Base-by-base conservation (phyloP, 2,113 vertebrate genomes). In the Manacus vitellinus region DNA sequence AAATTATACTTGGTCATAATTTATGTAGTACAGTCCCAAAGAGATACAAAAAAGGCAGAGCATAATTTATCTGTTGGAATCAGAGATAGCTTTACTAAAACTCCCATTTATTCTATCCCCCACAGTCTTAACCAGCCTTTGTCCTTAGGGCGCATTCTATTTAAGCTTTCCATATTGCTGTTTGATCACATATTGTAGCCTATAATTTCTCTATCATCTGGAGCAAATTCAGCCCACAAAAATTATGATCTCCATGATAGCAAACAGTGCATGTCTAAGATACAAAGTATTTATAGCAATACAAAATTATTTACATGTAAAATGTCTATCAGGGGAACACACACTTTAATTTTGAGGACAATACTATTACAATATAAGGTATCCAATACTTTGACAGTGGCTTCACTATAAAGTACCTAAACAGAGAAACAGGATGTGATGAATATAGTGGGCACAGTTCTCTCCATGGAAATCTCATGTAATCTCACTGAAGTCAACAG, bases 1-100 rank as follows among this genome's bases (percentile, higher is more conserved):
- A 98, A 99, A 99, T 99, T 99, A 99, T 99, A 99, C 99, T 98
- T 99, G 98, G 98, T 99, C 99, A 99, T 99, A 99, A 99, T 99
- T 99, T 98, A 99, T 99, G 98, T 98, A 97, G 97, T 98, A 98
- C 98, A 98, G 98, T 98, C 98, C 99, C 98, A 98, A 98, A 98
- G 98, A 98, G 97, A 98, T 98, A 98, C 98, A 98, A 97, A 98
- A 98, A 98, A 98, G 98, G 98, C 98, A 97, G 96, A 97, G 98
- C 98, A 97, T 98, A 98, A 99, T 99, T 99, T 98, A 98, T 99
- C 98, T 98, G 98, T 97, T 98, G 96, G 98, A 98, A 99, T 99
- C 98, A 97, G 98, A 98, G 98, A 98, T 98, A 98, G 98, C 98
- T 98, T 98, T 98, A 97, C 98, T 98, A 98, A 98, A 98, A 98